A percentile compares a stretch with the other conserved stretches of the same genome.
Conservation (phyloP, 2,888 invertebrate species). For the Theodoxus fluviatilis region DNA sequence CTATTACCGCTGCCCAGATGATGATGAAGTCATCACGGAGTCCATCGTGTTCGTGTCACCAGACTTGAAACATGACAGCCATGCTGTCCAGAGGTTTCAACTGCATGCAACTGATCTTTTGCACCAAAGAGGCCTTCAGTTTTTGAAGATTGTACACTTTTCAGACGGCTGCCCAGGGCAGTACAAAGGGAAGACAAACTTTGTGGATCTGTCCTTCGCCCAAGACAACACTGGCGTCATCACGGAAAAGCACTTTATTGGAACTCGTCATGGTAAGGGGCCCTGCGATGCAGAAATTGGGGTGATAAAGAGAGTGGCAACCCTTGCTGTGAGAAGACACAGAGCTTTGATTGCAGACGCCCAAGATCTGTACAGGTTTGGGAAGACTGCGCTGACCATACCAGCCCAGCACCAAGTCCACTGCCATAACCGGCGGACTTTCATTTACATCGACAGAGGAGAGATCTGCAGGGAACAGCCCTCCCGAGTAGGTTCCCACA, state of each 20-base stretch:
- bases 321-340: not conserved
- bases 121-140: not conserved
- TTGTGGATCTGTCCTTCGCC: not conserved
- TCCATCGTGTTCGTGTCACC: conserved; percentile 14
- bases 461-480: not conserved
- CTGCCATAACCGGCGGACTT: not conserved
- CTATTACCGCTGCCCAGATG: not conserved
- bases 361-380: not conserved
- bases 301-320: not conserved
- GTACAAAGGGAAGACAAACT: not conserved
- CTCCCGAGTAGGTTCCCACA: too few species aligned
- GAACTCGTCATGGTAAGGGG: not conserved
- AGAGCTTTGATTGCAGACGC: not conserved
- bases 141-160: not conserved
- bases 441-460: not conserved
- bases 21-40: not conserved
- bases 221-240: not conserved
- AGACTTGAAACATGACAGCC: not conserved
- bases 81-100: not conserved
- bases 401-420: not conserved
- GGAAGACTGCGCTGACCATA: not conserved
- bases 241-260: not conserved
- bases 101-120: not conserved
- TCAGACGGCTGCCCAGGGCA: conserved; percentile 4
- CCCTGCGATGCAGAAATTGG: conserved; percentile 6